Base-by-base conservation (phyloP, 2,888 invertebrate genomes). In the Idaea biselata region DNA sequence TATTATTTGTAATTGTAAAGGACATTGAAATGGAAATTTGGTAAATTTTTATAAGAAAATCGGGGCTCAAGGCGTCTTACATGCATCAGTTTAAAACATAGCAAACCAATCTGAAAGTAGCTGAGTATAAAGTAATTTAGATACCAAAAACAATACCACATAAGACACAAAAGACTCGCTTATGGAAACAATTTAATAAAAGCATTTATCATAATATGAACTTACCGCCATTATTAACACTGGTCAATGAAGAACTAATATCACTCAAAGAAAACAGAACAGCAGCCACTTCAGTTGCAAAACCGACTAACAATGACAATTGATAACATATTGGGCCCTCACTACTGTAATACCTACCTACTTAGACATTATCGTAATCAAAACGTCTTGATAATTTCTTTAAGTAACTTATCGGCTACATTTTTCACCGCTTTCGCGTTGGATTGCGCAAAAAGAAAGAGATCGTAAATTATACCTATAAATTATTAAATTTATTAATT, bases 361-460 rank as follows among this genome's bases (percentile, higher is more conserved):
- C 73, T 83, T 18, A 6, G 56, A 82, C 77, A 76, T 74, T 65
- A 76, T 82, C 78, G 67, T 84, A 87, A 87, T 87, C 86, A 74
- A 77, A 67, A 71, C 67, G 68, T 71, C 73, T 71, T 77, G 81
- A 79, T 80, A 81, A 76, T 67, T 63, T 60, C 56, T 55, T 16
- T 56, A 14, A 53, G 16, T 59, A 33, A 55, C 56, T 58, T 55
- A 58, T 62, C 18, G 18, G 32, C 53, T 25, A 55, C 16, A 31
- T 53, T 16, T 58, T 16, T 62, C 44, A 14, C 44, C 8, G 44
- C 44, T 7, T 44, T 44, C 44, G 11, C 11, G 44, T 14, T 44
- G 44, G 44, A 44, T 8, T 44, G 11, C 44, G 44, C 11, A 44
- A 8, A 44, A 14, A 44, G 44, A 44, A 44, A 44, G 14, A 3